Evolutionary conservation across 2,113 vertebrate species (phyloP).

Genomic region (Esox niger): DNA sequence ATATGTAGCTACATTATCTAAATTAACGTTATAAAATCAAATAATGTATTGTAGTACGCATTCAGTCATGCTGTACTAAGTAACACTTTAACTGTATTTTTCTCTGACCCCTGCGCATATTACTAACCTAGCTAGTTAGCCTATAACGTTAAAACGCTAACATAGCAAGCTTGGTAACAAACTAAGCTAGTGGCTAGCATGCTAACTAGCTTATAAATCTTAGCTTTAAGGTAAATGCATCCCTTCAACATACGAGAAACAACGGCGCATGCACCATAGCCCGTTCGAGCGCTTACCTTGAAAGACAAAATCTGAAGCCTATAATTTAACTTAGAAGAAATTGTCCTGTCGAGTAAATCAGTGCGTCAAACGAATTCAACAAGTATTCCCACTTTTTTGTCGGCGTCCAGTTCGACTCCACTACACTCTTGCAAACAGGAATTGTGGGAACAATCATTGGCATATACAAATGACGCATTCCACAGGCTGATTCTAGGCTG

Average conservation of each 20-base stretch:
- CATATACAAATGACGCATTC: conserved; percentile 67
- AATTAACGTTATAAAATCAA: no score
- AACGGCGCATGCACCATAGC: background rate
- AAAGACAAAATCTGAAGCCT: background rate
- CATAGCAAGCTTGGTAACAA: background rate
- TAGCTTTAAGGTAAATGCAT: background rate
- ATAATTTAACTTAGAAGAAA: background rate
- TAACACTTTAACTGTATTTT: no score
- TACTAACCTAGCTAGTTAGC: no score
- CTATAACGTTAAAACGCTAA: no score
- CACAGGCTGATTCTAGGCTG: conserved; percentile 56
- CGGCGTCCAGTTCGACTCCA: conserved; percentile 42
- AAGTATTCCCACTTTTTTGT: conserved; percentile 34
- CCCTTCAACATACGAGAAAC: background rate
- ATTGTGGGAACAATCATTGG: conserved; percentile 67
- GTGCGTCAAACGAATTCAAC: background rate
- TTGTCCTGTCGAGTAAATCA: background rate
- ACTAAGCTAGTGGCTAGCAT: background rate
- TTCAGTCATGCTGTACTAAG: no score
- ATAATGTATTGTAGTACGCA: no score
- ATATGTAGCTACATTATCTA: no score
- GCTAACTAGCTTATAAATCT: background rate
- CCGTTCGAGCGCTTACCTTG: conserved; percentile 50
- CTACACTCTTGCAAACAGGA: conserved; percentile 28
- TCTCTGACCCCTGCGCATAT: no score